phyloP scores from a whole-genome alignment of 2,113 vertebrate genomes.

The Campylomormyrus numenius region DNA sequence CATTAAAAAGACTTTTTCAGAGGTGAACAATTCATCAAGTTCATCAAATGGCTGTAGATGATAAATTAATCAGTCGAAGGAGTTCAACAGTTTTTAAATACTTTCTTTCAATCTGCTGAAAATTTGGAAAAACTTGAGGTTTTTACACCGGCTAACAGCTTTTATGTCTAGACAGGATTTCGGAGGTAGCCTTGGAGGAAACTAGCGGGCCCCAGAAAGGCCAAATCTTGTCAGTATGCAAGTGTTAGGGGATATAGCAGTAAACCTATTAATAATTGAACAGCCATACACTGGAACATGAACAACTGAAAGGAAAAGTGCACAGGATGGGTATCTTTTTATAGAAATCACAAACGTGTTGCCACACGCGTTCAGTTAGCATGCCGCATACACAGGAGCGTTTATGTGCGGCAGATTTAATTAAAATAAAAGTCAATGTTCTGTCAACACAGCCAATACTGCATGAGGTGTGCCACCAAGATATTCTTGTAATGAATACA shows the following conservation, averaged over 20 bases:
- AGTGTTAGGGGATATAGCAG: constrained; percentile 33
- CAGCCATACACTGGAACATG: constrained; percentile 17
- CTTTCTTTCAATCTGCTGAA: background rate
- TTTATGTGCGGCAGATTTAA: constrained; percentile 20
- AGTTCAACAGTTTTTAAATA: background rate
- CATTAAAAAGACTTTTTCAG: background rate
- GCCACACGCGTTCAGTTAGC: constrained; percentile 23
- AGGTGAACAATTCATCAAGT: background rate
- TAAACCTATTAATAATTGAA: constrained; percentile 28
- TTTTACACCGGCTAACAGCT: constrained; percentile 13
- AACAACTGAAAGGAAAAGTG: constrained; percentile 29
- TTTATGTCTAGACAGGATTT: constrained; percentile 28
- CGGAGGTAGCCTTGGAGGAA: constrained; percentile 33
- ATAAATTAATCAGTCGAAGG: background rate
- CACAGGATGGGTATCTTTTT: constrained; percentile 32
- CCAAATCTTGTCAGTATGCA: constrained; percentile 42
- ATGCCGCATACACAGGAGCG: constrained; percentile 13
- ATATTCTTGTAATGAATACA: constrained; percentile 29
- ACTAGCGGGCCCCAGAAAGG: constrained; percentile 36
- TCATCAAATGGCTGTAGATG: constrained; percentile 7
- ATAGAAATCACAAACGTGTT: constrained; percentile 26
- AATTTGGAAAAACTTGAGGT: background rate
- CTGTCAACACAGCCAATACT: constrained; percentile 24
- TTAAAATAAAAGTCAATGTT: constrained; percentile 27
- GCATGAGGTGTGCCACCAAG: constrained; percentile 17